Conservation (phyloP, 2,888 invertebrate species). For the Drosophila pegasa region DNA sequence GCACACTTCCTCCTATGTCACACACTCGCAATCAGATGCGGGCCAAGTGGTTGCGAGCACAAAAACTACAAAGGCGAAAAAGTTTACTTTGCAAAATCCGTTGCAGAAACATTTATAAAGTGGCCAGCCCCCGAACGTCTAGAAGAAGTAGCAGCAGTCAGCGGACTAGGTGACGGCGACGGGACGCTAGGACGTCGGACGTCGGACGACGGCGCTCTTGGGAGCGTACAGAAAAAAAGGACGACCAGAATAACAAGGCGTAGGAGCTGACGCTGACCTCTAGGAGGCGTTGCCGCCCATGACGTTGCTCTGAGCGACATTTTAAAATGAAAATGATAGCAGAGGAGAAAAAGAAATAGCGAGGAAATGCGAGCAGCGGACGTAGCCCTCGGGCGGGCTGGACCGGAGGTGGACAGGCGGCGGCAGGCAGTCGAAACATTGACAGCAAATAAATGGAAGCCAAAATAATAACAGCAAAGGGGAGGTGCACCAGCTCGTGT, state of each 20-base stretch:
- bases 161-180: constrained; percentile 13
- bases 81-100: constrained; percentile 80
- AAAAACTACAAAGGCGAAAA: constrained; percentile 73
- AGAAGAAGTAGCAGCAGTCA: constrained; percentile 27
- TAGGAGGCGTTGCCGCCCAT: constrained; percentile 57
- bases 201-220: constrained; percentile 19
- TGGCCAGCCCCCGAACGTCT: constrained; percentile 59
- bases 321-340: constrained; percentile 81
- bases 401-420: constrained; percentile 45
- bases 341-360: constrained; percentile 24
- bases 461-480: constrained; percentile 82
- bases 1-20: constrained; percentile 61
- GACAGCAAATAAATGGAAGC: constrained; percentile 82
- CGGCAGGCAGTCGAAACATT: constrained; percentile 70
- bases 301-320: constrained; percentile 60
- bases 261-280: constrained; percentile 60
- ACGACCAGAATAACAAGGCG: constrained; percentile 43
- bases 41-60: constrained; percentile 58
- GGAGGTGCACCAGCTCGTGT: constrained; percentile 57
- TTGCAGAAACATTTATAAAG: constrained; percentile 81
- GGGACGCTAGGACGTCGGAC: constrained; percentile 1
- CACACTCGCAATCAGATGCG: constrained; percentile 77
- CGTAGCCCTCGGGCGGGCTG: constrained; percentile 15
- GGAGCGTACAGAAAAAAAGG: constrained; percentile 38
- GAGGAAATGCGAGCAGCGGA: constrained; percentile 30